Base-by-base conservation (phyloP, 2,888 invertebrate genomes). In the Spilosoma lubricipeda region DNA sequence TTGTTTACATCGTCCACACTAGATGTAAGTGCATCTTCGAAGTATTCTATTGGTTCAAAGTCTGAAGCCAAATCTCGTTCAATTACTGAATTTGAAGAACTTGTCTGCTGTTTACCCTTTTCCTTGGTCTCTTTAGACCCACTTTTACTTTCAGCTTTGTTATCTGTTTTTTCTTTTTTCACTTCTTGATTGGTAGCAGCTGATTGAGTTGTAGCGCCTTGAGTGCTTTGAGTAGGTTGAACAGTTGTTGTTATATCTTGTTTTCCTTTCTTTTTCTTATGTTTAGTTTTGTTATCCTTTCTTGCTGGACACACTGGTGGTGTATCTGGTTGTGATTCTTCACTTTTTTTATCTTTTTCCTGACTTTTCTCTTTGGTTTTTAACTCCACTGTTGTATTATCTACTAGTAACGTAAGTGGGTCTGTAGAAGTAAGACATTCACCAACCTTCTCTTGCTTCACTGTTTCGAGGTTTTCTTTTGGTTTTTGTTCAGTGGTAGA, bases 11-110 rank as follows among this genome's bases (percentile, higher is more conserved):
- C 94, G 71, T 95, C 95, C 20, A 85, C 87, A 75, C 94, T 95
- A 0, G 95, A 93, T 23, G 93, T 94, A 80, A 95, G 82, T 0
- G 95, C 95, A 56, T 95, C 95, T 88, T 95, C 95, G 82, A 95
- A 95, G 77, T 92, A 90, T 77, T 95, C 95, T 45, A 95, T 95
- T 0, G 93, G 92, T 73, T 93, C 93, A 80, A 90, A 94, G 65
- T 90, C 82, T 42, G 83, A 76, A 65, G 75, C 59, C 68, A 64
- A 64, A 23, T 81, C 83, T 18, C 73, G 82, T 75, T 82, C 76
- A 4, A 23, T 65, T 56, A 71, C 68, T 48, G 69, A 59, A 27
- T 82, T 72, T n/a, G 80, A 33, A 27, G 67, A 66, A 59, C 75
- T 80, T 27, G 90, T 78, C 79, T 94, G 90, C 80, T 94, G 91